These are phyloP conservation scores for Parambassis ranga DNA, from an alignment of 2,797 vertebrate genomes.

Conservation along the genomic window DNA sequence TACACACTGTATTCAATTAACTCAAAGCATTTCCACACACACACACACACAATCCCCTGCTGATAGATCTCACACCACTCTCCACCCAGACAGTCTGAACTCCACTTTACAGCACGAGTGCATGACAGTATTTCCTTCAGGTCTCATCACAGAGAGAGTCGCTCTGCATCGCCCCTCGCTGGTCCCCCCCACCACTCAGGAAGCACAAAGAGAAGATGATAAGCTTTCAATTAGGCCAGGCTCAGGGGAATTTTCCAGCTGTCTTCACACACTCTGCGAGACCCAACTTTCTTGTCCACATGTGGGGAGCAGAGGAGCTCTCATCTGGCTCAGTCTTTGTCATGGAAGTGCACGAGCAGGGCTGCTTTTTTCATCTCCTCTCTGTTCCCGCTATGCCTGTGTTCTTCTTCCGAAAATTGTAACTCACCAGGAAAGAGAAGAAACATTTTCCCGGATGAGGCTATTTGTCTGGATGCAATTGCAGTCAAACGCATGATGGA, in stretches of 20 bases:
- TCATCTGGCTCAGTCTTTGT: constrained; percentile 69
- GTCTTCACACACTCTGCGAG: constrained; percentile 74
- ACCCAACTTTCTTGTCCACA: constrained; percentile 61
- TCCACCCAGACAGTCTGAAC: constrained; percentile 52
- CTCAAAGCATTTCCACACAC: constrained; percentile 61
- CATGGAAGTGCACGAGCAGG: constrained; percentile 42
- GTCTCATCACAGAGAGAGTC: constrained; percentile 58
- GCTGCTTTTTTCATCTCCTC: constrained; percentile 27
- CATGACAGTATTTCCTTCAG: constrained; percentile 58
- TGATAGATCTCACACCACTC: constrained; percentile 68
- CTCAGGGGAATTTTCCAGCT: constrained; percentile 79
- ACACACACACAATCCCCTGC: constrained; percentile 47
- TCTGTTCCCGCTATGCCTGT: constrained; percentile 36
- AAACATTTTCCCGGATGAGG: constrained; percentile 28
- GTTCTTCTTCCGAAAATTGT: constrained; percentile 50
- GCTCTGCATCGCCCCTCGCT: constrained; percentile 7
- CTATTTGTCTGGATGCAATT: constrained; percentile 61
- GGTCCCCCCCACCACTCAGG: constrained; percentile 59
- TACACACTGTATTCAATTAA: constrained; percentile 80
- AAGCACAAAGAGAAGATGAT: constrained; percentile 77
- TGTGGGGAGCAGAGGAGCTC: constrained; percentile 70
- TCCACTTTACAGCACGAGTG: constrained; percentile 41
- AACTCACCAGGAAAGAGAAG: constrained; percentile 44
- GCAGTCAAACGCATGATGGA: constrained; percentile 49
- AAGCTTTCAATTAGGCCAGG: constrained; percentile 79